A percentile compares a stretch with the other conserved stretches of the same genome.
phyloP scores from a whole-genome alignment of 1,140 invertebrate species.

The Ceratitis capitata region DNA sequence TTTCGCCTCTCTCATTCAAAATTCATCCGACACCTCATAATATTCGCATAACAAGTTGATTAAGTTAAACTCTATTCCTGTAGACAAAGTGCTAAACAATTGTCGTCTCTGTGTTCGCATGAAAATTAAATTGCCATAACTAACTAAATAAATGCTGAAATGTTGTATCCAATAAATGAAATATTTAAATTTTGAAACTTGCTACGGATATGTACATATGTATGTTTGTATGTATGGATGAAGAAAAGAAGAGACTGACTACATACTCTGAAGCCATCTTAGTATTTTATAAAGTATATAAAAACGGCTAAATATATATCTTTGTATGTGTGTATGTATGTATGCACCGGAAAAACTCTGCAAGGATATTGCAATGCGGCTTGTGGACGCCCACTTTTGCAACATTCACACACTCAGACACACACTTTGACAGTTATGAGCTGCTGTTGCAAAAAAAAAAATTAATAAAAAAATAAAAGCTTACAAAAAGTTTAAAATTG shows the following conservation, averaged over 20 bases:
- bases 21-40: too few relatives aligned
- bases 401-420: not conserved
- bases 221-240: not conserved
- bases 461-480: not conserved
- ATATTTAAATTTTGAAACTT: constrained; percentile 1
- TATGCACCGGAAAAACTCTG: not conserved
- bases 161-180: constrained; percentile 5
- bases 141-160: not conserved
- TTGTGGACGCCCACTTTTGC: constrained; percentile 13
- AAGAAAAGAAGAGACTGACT: too few relatives aligned
- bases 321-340: not conserved
- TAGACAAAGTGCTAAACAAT: not conserved
- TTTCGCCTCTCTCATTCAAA: too few relatives aligned
- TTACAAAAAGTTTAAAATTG: constrained; percentile 21
- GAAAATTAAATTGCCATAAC: constrained; percentile 22
- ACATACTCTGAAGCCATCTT: too few relatives aligned
- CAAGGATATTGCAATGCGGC: constrained; percentile 1
- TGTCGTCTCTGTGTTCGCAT: not conserved
- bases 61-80: not conserved
- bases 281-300: not conserved
- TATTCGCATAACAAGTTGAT: not conserved
- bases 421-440: constrained; percentile 28
- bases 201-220: not conserved
- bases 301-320: not conserved
- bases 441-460: constrained; percentile 11